Evolutionary conservation across 1,140 invertebrate genomes (phyloP).

Genomic region (Diplogasteroides magnus): DNA sequence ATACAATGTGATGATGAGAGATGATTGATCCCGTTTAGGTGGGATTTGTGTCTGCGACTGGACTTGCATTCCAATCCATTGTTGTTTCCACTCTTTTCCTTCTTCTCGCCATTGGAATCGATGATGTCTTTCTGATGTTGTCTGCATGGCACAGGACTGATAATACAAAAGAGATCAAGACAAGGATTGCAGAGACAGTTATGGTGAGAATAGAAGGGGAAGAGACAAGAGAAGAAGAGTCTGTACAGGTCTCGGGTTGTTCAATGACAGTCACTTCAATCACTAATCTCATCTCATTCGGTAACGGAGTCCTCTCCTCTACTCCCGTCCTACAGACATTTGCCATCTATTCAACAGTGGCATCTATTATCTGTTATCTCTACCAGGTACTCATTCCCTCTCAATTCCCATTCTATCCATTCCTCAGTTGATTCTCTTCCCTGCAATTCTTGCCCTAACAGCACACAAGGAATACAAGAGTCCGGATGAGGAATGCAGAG

Average conservation of each 20-base stretch:
- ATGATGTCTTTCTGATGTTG: slow-evolving; percentile 62
- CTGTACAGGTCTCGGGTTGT: slow-evolving; percentile 73
- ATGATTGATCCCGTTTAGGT: too few relatives aligned
- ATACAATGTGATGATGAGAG: too few relatives aligned
- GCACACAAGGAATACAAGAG: slow-evolving; percentile 70
- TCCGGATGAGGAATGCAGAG: slow-evolving; percentile 2
- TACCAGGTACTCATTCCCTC: slow-evolving; percentile 65
- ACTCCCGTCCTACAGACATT: slow-evolving; percentile 70
- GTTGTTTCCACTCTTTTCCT: slow-evolving; percentile 33
- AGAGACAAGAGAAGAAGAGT: too few relatives aligned
- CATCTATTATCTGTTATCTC: slow-evolving; percentile 81
- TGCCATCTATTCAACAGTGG: slow-evolving; percentile 78
- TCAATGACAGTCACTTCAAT: slow-evolving; percentile 85
- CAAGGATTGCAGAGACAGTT: slow-evolving; percentile 77
- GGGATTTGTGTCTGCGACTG: slow-evolving; percentile 31
- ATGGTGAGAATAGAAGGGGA: too few relatives aligned
- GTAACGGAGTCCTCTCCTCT: slow-evolving; percentile 83
- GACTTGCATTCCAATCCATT: slow-evolving; percentile 32
- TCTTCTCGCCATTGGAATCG: slow-evolving; percentile 40
- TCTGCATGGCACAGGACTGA: slow-evolving; percentile 80
- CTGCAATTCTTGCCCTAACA: slow-evolving; percentile 72
- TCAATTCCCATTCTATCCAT: not conserved
- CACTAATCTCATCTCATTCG: slow-evolving; percentile 74
- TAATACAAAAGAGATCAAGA: slow-evolving; percentile 71
- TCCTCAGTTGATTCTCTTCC: slow-evolving; percentile 75